Evolutionary conservation across 1,140 invertebrate genomes (phyloP), one percentile per base, ranked within the genome.

Genomic region (Sminthurinus signatus): DNA sequence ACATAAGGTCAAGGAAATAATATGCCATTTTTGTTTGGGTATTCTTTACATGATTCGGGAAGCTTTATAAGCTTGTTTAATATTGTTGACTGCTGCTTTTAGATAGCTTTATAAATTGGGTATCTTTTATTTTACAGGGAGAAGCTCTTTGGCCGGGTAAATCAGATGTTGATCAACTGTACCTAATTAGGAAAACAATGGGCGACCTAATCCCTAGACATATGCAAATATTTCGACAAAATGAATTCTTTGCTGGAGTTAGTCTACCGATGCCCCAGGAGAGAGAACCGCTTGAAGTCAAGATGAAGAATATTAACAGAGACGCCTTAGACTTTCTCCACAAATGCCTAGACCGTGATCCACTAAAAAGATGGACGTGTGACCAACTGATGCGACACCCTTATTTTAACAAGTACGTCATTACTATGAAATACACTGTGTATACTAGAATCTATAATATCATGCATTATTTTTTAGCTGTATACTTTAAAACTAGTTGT

Each of bases 151-250:
- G 95, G 95, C 94, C 95, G 0, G 96, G 96, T 50, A 93, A 97
- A 79, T 97, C 95, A 14, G 96, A 99, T 75, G 88, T 98, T 1
- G 96, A 99, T 79, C 96, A 99, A 76, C 78, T 99, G 27, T 98
- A 96, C 79, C 81, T 72, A 14, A 72, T 72, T 23, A 42, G 70
- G 31, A 69, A 69, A 44, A 72, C 70, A 15, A 62, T 72, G 64
- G 84, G 95, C 15, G 93, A 98, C 74, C 80, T 99, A 4, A 81
- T 96, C 69, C 88, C 92, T 1, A 81, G 93, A 51, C 96, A 99
- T 76, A 88, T 98, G 84, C 85, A 91, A 65, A 93, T 96, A 72
- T 98, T 98, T 76, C 89, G 89, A 27, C 88, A 86, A 68, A 98
- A 99, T 74, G 89, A 95, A 72, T 98, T 97, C 77, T 98, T 93